Conservation (phyloP, 2,888 invertebrate species). For the Dusona sp. region DNA sequence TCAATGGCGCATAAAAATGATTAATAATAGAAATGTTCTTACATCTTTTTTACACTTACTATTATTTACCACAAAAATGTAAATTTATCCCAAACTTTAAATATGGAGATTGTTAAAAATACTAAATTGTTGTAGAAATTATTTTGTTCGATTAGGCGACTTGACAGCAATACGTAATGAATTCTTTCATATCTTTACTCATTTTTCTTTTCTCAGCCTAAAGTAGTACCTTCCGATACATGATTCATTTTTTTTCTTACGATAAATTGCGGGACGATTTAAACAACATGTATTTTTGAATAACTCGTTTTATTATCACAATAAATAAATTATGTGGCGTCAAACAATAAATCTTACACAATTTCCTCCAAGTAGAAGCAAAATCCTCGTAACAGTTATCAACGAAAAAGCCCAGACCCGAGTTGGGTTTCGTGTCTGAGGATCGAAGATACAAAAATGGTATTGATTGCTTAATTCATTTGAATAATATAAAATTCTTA, state of each 20-base stretch:
- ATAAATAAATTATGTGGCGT: slow-evolving; percentile 60
- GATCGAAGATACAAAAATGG: neutral
- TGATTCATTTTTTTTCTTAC: neutral
- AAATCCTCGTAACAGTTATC: neutral
- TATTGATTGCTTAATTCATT: neutral
- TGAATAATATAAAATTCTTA: neutral
- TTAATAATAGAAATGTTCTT: neutral
- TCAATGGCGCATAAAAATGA: neutral
- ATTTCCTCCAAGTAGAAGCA: slow-evolving; percentile 4
- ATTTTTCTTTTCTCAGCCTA: neutral
- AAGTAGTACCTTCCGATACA: neutral
- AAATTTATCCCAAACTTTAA: neutral
- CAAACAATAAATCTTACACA: slow-evolving; percentile 25
- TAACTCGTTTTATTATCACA: slow-evolving; percentile 50
- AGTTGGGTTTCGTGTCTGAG: neutral
- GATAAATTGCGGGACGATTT: neutral
- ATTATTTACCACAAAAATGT: neutral
- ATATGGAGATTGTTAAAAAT: neutral
- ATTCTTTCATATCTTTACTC: neutral
- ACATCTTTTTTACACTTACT: neutral
- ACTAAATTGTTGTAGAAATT: neutral
- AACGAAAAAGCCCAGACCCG: neutral
- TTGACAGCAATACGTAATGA: neutral
- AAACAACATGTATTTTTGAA: slow-evolving; percentile 21
- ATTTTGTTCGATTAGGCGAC: neutral